phyloP scores from a whole-genome alignment of 1,140 invertebrate species.

The Vollenhovia emeryi region DNA sequence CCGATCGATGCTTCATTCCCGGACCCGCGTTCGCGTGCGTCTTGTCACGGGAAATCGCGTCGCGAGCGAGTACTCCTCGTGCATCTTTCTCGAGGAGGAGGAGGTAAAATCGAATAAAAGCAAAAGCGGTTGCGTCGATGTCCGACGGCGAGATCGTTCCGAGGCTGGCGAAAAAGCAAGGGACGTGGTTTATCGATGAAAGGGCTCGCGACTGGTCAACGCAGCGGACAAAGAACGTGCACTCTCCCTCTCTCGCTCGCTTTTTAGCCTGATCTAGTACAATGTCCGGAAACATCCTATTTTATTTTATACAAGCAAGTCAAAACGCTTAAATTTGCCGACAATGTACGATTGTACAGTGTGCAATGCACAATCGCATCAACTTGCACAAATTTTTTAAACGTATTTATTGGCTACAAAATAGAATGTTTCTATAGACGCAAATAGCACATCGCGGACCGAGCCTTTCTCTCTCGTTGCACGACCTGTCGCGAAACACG shows the following conservation, averaged over 20 bases:
- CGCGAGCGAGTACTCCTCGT: neutral
- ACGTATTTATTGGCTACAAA: too few species aligned
- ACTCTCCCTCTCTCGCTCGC: neutral
- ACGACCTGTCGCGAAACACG: neutral
- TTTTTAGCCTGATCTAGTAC: too few species aligned
- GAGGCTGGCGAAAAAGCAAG: neutral
- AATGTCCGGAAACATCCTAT: too few species aligned
- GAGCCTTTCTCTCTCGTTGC: neutral
- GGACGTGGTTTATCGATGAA: conserved; percentile 1
- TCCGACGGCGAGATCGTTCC: neutral
- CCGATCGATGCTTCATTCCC: neutral
- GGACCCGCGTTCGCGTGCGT: neutral
- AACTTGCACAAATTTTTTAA: too few species aligned
- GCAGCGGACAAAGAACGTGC: neutral
- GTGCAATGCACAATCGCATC: too few species aligned
- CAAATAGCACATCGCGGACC: too few species aligned
- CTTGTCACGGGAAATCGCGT: neutral
- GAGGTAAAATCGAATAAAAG: conserved; percentile 3
- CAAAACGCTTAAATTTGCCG: too few species aligned
- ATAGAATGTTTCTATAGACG: too few species aligned
- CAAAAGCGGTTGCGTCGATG: neutral
- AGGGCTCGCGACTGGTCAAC: neutral
- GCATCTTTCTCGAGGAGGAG: neutral
- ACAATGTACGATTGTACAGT: too few species aligned
- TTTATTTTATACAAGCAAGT: too few species aligned